Evolutionary conservation across 1,140 invertebrate species (phyloP), one percentile per base, ranked within the genome.

Genomic region (Diuraphis noxia): DNA sequence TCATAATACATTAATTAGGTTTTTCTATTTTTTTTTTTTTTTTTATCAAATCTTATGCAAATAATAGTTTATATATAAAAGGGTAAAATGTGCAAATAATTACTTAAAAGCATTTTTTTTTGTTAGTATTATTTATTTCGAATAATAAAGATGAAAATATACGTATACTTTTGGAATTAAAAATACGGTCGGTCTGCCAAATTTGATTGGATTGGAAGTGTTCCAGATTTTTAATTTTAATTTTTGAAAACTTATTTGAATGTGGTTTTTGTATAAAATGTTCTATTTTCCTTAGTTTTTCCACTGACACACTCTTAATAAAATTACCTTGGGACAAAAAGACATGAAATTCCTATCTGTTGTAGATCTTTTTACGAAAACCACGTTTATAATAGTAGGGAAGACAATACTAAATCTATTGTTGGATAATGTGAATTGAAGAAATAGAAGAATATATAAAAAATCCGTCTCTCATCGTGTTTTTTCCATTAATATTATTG

Each of bases 121-220:
- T 2, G 52, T 56, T 49, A 6, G 0, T 52, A 46, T 34, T 36
- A 9, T 86, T 23, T 86, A 49, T 52, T 38, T 13, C 9, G 46
- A 23, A 86, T 52, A 86, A 52, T 86, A 52, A 86, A 52, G 4
- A 86, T 86, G 34, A 86, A 25, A 86, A n/a, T 36, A 6, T 34
- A 72, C 30, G 88, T 46, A n/a, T n/a, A 77, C 88, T 77, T 81
- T 36, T 77, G 34, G n/a, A 43, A 90, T 49, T 90, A 79, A 90
- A 90, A 90, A 90, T 79, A 79, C n/a, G 36, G 88, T 43, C 1
- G 19, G 40, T 77, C 63, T 90, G 72, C 72, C 88, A 90, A 90
- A 40, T 90, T n/a, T 79, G 72, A 90, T 90, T 86, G 85, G 21
- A 86, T 86, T 90, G 88, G 49, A 77, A 46, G 40, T 36, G 25